Evolutionary conservation across 1,140 invertebrate species (phyloP), one percentile per base, ranked within the genome.

Genomic region (Formica selysi): DNA sequence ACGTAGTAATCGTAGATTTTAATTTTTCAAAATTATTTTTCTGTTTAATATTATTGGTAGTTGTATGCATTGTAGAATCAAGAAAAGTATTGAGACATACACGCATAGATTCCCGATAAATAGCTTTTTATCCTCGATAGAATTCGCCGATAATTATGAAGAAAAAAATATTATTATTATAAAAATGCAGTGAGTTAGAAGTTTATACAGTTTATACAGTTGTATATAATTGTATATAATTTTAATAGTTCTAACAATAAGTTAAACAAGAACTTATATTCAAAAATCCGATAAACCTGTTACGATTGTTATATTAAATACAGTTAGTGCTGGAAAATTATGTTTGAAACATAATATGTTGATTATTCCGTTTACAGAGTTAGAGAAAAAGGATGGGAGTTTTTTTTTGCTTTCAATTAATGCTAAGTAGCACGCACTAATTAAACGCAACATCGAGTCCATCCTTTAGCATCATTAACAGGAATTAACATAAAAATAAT

Each of bases 331-430:
- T 83, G 16, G 68, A 36, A 8, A n/a, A 83, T 13, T 29, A 83
- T 26, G 51, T 38, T 71, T 83, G 67, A 61, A 48, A 62, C 38
- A 73, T 68, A 54, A 51, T 61, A 83, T 11, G 38, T 1, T 7
- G 51, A n/a, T 81, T 73, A 68, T 83, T 83, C 79, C 68, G 54
- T 83, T 83, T 44, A 38, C 54, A 83, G 68, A 74, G 61, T 36
- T 13, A n/a, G 68, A 83, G 79, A 83, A 83, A 36, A 38, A 83
- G 68, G 68, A 74, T 48, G 79, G n/a, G 68, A 83, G 54, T 59
- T 74, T 62, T 61, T 22, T 74, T 83, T 41, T 61, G n/a, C 29
- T 48, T 48, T 74, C 38, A 73, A 83, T 83, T 38, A 54, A 8
- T 10, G 57, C 4, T 74, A 83, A 83, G 26, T 83, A 13, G 38